Evolutionary conservation across 2,797 vertebrate species (phyloP).

Genomic region (Paratrypauchen microcephalus): DNA sequence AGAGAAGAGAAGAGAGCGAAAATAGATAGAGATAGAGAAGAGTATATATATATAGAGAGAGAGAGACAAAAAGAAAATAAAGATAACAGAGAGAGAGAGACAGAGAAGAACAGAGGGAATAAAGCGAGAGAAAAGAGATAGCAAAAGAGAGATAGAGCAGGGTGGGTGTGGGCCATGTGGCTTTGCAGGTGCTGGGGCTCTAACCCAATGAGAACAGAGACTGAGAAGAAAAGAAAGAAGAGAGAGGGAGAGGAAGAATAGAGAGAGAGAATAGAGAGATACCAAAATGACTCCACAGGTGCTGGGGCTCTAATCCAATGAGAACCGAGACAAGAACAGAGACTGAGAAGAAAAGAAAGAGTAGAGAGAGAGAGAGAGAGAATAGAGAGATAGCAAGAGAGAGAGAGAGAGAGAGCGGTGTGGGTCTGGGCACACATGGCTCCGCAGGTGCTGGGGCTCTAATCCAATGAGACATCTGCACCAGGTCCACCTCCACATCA

Average conservation of each 20-base stretch:
- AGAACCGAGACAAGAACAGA: background rate
- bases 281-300: too few relatives aligned
- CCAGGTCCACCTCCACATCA: constrained; percentile 11
- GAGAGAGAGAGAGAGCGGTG: background rate
- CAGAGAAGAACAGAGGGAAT: too few relatives aligned
- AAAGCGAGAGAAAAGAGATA: too few relatives aligned
- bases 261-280: background rate
- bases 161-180: constrained; percentile 1
- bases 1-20: too few relatives aligned
- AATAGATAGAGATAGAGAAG: too few relatives aligned
- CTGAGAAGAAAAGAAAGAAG: background rate
- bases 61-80: too few relatives aligned
- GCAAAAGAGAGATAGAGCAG: background rate
- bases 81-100: too few relatives aligned
- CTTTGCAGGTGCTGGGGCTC: constrained; percentile 8
- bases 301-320: constrained; percentile 11
- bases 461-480: constrained; percentile 16
- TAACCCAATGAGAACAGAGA: constrained; percentile 10
- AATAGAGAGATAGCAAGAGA: background rate
- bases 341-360: background rate
- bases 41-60: too few relatives aligned
- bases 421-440: constrained; percentile 4
- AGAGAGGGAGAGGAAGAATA: background rate
- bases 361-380: too few relatives aligned
- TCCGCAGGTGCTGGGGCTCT: constrained; percentile 8